Evolutionary conservation across 2,888 invertebrate species (phyloP).

Genomic region (Hydraecia micacea): DNA sequence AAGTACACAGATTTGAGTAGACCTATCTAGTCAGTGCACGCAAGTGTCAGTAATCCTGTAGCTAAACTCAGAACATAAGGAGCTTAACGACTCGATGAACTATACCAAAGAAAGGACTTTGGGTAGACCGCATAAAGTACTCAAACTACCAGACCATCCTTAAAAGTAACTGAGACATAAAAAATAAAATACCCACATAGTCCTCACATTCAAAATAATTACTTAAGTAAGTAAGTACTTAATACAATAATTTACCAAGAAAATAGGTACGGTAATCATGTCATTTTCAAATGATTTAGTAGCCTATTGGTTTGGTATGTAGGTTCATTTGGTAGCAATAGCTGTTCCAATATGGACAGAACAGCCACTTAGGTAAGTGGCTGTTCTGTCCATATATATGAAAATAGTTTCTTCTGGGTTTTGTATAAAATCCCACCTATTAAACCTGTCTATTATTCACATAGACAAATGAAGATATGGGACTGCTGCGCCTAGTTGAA

Average conservation of each 20-base stretch:
- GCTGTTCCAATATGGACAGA: background rate
- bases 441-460: background rate
- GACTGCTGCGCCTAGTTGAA: background rate
- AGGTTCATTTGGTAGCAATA: background rate
- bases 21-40: background rate
- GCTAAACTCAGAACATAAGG: background rate
- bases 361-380: background rate
- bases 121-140: background rate
- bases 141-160: background rate
- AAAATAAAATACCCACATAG: too few species aligned
- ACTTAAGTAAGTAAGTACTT: too few species aligned
- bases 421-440: too few species aligned
- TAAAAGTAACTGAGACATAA: background rate
- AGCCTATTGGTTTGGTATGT: background rate
- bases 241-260: too few species aligned
- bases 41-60: background rate
- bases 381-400: too few species aligned
- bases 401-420: background rate
- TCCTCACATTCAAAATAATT: background rate
- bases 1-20: background rate
- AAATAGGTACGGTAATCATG: background rate
- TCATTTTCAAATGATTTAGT: background rate
- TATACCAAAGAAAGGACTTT: background rate
- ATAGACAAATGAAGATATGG: too few species aligned
- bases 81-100: background rate